These are phyloP conservation scores for Amphibalanus amphitrite DNA, from an alignment of 1,140 invertebrate species.

Conservation along the genomic window DNA sequence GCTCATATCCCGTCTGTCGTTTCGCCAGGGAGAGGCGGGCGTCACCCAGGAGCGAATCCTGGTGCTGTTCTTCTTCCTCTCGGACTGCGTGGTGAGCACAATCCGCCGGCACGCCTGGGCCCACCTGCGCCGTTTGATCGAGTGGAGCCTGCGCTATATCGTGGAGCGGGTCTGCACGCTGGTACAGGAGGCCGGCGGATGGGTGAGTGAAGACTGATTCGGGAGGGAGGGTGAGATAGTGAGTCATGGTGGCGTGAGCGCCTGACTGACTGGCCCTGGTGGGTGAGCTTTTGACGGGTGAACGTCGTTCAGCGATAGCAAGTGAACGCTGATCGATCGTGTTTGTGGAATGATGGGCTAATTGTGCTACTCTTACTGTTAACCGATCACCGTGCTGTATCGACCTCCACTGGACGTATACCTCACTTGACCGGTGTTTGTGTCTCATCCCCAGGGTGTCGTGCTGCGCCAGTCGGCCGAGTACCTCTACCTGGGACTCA, in stretches of 20 bases:
- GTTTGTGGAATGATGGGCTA: too few relatives aligned
- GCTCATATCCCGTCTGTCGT: too few relatives aligned
- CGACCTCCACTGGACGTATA: too few relatives aligned
- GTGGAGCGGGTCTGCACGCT: slow-evolving; percentile 21
- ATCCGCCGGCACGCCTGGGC: slow-evolving; percentile 14
- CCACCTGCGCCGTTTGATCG: slow-evolving; percentile 20
- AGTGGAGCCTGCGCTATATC: slow-evolving; percentile 25
- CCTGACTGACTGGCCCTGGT: too few relatives aligned
- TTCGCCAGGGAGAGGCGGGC: slow-evolving; percentile 16
- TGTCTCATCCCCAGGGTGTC: not conserved
- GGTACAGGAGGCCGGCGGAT: slow-evolving; percentile 24
- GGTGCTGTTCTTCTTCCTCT: slow-evolving; percentile 29
- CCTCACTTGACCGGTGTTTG: too few relatives aligned
- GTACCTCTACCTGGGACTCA: not conserved
- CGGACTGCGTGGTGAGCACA: slow-evolving; percentile 26
- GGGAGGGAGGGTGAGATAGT: too few relatives aligned
- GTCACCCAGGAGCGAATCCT: slow-evolving; percentile 26
- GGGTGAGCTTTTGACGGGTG: too few relatives aligned
- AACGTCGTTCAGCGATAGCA: too few relatives aligned
- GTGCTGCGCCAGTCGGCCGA: not conserved
- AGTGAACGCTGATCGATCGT: too few relatives aligned
- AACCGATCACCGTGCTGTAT: too few relatives aligned
- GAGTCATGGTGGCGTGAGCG: too few relatives aligned
- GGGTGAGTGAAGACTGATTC: slow-evolving; percentile 19
- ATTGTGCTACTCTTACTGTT: too few relatives aligned